Conservation (phyloP, 2,888 invertebrate species). For the Caenorhabditis sp. region DNA sequence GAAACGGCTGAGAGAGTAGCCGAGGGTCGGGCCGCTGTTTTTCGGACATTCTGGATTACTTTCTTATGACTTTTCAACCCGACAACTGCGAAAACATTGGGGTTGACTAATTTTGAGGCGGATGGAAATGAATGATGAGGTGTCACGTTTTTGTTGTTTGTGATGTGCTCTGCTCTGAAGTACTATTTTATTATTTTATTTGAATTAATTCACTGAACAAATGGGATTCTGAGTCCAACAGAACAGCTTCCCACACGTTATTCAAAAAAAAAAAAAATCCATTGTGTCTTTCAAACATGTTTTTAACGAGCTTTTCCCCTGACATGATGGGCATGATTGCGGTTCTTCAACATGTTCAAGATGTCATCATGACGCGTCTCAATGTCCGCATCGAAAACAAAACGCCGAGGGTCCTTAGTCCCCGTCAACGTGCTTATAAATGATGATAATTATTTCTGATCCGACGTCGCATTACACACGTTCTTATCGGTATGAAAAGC, state of each 20-base stretch:
- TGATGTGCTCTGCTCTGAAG: too few relatives aligned
- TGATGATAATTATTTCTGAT: too few relatives aligned
- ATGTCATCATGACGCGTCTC: slow-evolving; percentile 40
- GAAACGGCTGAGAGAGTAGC: slow-evolving; percentile 28
- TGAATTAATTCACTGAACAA: too few relatives aligned
- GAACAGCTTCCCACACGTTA: not conserved
- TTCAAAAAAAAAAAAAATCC: not conserved
- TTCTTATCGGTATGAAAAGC: not conserved
- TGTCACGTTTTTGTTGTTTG: not conserved
- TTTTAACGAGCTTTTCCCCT: not conserved
- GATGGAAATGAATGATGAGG: slow-evolving; percentile 4
- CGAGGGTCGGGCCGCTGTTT: not conserved
- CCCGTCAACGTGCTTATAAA: too few relatives aligned
- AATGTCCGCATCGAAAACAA: slow-evolving; percentile 12
- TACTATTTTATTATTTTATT: too few relatives aligned
- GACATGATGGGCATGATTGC: slow-evolving; percentile 29
- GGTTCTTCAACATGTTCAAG: slow-evolving; percentile 40
- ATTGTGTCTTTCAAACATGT: not conserved
- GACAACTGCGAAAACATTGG: slow-evolving; percentile 1
- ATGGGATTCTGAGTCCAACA: not conserved
- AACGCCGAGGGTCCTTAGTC: not conserved
- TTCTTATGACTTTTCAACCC: slow-evolving; percentile 13
- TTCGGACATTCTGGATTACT: slow-evolving; percentile 32
- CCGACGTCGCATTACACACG: not conserved
- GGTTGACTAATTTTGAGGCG: slow-evolving; percentile 17